A percentile compares a stretch with the other conserved stretches of the same genome.
These are phyloP conservation scores for Bombus haemorrhoidalis DNA, from an alignment of 1,140 invertebrate genomes.

Conservation along the genomic window DNA sequence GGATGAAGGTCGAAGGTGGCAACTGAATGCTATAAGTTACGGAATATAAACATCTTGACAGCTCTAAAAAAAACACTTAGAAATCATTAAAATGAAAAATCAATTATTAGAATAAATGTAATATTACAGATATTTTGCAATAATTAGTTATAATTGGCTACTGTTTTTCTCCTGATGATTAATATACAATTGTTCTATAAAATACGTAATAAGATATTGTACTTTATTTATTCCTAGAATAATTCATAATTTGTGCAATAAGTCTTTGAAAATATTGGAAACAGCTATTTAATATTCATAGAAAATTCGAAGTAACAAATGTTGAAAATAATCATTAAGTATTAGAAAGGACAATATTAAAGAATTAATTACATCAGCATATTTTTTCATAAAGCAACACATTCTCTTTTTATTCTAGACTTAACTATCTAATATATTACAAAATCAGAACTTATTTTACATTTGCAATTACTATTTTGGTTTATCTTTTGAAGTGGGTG, in stretches of 20 bases:
- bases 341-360: background rate
- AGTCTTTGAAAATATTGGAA: background rate
- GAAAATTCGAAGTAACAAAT: background rate
- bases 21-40: constrained; percentile 8
- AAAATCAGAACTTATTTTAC: constrained; percentile 17
- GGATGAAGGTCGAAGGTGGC: constrained; percentile 52
- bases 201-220: constrained; percentile 2
- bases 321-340: background rate
- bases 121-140: constrained; percentile 10
- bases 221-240: background rate
- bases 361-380: background rate
- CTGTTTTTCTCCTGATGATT: background rate
- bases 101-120: background rate
- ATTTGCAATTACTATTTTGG: constrained; percentile 26
- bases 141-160: constrained; percentile 14
- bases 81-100: background rate
- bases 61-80: background rate
- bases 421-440: background rate
- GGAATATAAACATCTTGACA: background rate
- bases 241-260: background rate
- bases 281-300: background rate
- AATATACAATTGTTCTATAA: constrained; percentile 14
- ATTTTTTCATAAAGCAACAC: background rate
- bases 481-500: constrained; percentile 12
- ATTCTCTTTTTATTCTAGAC: background rate